These are phyloP conservation scores for Heliconius charithonia DNA, from an alignment of 2,888 invertebrate species.

Conservation along the genomic window DNA sequence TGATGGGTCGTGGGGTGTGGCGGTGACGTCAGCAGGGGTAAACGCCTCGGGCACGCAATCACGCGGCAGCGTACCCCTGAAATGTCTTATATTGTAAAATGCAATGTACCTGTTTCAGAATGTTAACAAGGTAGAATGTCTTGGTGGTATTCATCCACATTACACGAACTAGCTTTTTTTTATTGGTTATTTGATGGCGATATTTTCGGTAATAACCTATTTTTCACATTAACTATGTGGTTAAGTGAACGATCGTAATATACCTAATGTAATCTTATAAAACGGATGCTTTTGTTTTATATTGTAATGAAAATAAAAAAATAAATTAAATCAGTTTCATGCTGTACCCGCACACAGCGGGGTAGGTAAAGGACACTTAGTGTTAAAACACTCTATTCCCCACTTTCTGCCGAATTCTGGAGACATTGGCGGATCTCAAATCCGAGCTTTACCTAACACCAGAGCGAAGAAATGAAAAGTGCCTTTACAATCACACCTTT, in stretches of 20 bases:
- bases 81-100: slow-evolving; percentile 33
- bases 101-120: slow-evolving; percentile 33
- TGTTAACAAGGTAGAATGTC: slow-evolving; percentile 31
- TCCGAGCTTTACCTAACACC: too few species aligned
- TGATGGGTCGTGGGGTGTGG: slow-evolving; percentile 70
- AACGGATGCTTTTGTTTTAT: too few species aligned
- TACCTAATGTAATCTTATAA: too few species aligned
- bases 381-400: too few species aligned
- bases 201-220: neutral
- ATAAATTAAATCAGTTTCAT: too few species aligned
- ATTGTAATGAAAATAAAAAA: too few species aligned
- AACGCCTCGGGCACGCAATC: slow-evolving; percentile 59
- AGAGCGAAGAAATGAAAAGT: too few species aligned
- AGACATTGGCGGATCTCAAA: too few species aligned
- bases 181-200: neutral
- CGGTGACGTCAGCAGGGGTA: slow-evolving; percentile 64
- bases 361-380: too few species aligned
- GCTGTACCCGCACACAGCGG: too few species aligned
- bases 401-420: too few species aligned
- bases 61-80: slow-evolving; percentile 63
- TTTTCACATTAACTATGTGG: neutral
- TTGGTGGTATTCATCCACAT: neutral
- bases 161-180: neutral
- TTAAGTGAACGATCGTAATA: neutral
- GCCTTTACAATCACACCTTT: too few species aligned